Evolutionary conservation across 2,113 vertebrate species (phyloP).

Genomic region (Brachirus orientalis): DNA sequence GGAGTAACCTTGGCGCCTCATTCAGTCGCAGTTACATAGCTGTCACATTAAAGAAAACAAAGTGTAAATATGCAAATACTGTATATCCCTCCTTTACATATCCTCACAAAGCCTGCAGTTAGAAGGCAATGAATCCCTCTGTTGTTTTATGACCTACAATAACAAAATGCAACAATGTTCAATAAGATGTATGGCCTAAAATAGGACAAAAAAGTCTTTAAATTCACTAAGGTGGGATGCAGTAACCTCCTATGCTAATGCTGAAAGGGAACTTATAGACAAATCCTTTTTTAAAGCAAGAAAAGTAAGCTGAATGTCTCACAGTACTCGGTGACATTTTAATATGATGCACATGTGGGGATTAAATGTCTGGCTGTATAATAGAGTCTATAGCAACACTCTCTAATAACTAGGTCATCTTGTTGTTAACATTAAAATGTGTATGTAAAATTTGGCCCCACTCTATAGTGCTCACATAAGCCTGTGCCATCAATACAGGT

Average conservation of each 20-base stretch:
- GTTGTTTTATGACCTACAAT: slow-evolving; percentile 27
- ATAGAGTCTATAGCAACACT: slow-evolving; percentile 1
- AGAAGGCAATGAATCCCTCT: slow-evolving; percentile 13
- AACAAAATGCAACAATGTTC: slow-evolving; percentile 1
- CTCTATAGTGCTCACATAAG: slow-evolving; percentile 18
- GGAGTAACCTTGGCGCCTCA: slow-evolving; percentile 63
- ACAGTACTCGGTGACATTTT: slow-evolving; percentile 5
- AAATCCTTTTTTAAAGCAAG: no score
- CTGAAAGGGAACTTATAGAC: no score
- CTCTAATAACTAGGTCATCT: slow-evolving; percentile 43
- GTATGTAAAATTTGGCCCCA: slow-evolving; percentile 33
- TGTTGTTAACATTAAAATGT: slow-evolving; percentile 35
- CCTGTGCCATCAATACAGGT: slow-evolving; percentile 52
- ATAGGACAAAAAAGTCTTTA: no score
- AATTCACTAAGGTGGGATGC: no score
- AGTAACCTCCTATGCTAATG: no score
- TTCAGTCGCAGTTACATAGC: slow-evolving; percentile 34
- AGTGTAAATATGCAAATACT: slow-evolving; percentile 50
- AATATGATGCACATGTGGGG: slow-evolving; percentile 15
- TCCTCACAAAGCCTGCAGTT: slow-evolving; percentile 3
- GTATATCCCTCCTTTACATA: slow-evolving; percentile 15
- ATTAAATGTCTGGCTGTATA: slow-evolving; percentile 19
- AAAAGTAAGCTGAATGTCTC: no score
- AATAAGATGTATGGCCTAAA: slow-evolving; percentile 6
- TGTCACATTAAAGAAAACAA: slow-evolving; percentile 56